phyloP scores from a whole-genome alignment of 1,140 invertebrate species.

The Tetraneura akinire region DNA sequence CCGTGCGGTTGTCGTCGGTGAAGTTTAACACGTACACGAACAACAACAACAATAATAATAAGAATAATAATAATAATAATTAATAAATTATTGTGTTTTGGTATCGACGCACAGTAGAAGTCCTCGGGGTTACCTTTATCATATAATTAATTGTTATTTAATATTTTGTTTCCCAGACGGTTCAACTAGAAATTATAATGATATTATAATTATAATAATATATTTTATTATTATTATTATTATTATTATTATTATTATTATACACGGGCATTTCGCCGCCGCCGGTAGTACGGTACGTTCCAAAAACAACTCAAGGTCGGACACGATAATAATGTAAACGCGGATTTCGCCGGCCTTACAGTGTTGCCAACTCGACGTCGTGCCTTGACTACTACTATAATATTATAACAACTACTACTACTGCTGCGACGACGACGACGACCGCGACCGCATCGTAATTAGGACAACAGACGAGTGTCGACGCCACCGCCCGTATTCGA shows the following conservation, averaged over 20 bases:
- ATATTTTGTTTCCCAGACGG: conserved; percentile 17
- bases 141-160: background rate
- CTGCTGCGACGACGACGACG: background rate
- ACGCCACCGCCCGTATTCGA: background rate
- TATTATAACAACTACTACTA: background rate
- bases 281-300: conserved; percentile 33
- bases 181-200: too few relatives aligned
- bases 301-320: conserved; percentile 40
- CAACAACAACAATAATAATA: background rate
- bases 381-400: background rate
- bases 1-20: too few relatives aligned
- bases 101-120: background rate
- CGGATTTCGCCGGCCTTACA: conserved; percentile 33
- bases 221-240: too few relatives aligned
- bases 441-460: background rate
- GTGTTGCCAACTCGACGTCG: conserved; percentile 26
- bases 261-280: background rate
- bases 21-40: background rate
- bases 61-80: background rate
- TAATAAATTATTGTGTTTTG: too few relatives aligned
- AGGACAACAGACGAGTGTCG: conserved; percentile 4
- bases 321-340: conserved; percentile 7
- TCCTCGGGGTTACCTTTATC: conserved; percentile 6
- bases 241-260: background rate
- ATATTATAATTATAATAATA: too few relatives aligned